Percentiles rank a stretch among this genome's conserved stretches.
Evolutionary conservation across 1,140 invertebrate genomes (phyloP).

Genomic region (Hylaeus volcanicus): DNA sequence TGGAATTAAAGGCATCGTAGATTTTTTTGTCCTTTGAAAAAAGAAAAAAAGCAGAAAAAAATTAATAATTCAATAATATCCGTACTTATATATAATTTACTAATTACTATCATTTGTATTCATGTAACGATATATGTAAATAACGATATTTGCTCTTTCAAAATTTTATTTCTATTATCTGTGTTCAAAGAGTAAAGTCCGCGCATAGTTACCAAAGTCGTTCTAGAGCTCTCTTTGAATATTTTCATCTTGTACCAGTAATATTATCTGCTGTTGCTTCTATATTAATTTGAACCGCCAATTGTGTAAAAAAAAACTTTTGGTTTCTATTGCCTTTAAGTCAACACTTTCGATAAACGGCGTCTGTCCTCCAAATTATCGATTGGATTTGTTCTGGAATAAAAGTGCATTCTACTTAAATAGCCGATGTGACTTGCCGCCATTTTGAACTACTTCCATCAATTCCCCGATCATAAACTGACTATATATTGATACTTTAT

Average conservation of each 20-base stretch:
- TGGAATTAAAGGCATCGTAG: slow-evolving; percentile 17
- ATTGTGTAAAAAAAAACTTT: slow-evolving; percentile 40
- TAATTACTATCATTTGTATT: neutral
- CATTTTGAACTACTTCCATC: slow-evolving; percentile 81
- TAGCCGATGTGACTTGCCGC: slow-evolving; percentile 76
- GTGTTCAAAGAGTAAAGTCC: neutral
- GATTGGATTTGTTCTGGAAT: slow-evolving; percentile 58
- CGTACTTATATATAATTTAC: neutral
- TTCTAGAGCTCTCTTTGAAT: slow-evolving; percentile 23
- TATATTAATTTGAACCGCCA: slow-evolving; percentile 51
- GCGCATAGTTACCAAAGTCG: neutral
- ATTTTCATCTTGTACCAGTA: slow-evolving; percentile 46
- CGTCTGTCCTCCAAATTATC: slow-evolving; percentile 68
- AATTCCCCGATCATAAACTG: slow-evolving; percentile 75
- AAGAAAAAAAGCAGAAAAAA: neutral
- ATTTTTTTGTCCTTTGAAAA: neutral
- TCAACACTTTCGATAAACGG: slow-evolving; percentile 60
- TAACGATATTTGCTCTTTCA: slow-evolving; percentile 31
- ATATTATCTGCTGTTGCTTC: slow-evolving; percentile 63
- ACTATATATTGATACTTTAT: slow-evolving; percentile 30
- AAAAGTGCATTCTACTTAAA: slow-evolving; percentile 64
- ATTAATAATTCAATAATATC: neutral
- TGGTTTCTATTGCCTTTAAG: slow-evolving; percentile 52
- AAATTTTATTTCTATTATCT: slow-evolving; percentile 11
- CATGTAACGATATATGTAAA: slow-evolving; percentile 17